These are phyloP conservation scores for Oscheius sp. DNA, from an alignment of 2,888 invertebrate genomes.

Conservation along the genomic window DNA sequence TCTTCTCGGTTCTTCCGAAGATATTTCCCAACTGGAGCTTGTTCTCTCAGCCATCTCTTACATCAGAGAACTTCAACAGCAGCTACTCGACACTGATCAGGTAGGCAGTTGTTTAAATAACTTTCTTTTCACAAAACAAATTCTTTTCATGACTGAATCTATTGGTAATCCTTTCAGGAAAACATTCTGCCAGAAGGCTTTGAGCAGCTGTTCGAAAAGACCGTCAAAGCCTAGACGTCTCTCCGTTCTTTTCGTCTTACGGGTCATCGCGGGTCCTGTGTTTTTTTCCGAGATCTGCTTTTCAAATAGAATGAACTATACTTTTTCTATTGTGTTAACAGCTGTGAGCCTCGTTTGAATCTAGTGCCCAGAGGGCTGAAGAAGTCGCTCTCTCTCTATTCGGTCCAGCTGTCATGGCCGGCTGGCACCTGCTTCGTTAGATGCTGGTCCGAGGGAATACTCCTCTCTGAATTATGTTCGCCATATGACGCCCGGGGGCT, in stretches of 20 bases:
- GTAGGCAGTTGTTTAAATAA: neutral
- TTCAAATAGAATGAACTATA: constrained; percentile 24
- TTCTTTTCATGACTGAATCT: constrained; percentile 10
- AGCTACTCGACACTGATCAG: constrained; percentile 18
- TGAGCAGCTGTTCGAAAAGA: constrained; percentile 59
- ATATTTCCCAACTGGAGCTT: constrained; percentile 49
- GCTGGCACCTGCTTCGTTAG: constrained; percentile 36
- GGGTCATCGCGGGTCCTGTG: constrained; percentile 30
- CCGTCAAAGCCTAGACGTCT: constrained; percentile 36
- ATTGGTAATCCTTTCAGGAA: constrained; percentile 31
- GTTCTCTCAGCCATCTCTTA: constrained; percentile 55
- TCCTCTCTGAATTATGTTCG: constrained; percentile 36
- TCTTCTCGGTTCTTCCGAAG: constrained; percentile 50
- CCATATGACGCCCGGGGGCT: constrained; percentile 30
- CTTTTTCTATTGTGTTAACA: constrained; percentile 4
- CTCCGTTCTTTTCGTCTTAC: neutral
- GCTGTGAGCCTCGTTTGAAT: constrained; percentile 17
- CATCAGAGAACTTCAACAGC: constrained; percentile 54
- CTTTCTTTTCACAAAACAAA: neutral
- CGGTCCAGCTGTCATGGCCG: constrained; percentile 29
- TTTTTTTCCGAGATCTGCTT: constrained; percentile 21
- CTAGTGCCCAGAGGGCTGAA: neutral
- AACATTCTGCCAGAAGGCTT: constrained; percentile 51
- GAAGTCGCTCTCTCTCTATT: constrained; percentile 17
- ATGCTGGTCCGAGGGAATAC: constrained; percentile 31